Evolutionary conservation across 2,797 vertebrate genomes (phyloP).

Genomic region (Furcifer pardalis): DNA sequence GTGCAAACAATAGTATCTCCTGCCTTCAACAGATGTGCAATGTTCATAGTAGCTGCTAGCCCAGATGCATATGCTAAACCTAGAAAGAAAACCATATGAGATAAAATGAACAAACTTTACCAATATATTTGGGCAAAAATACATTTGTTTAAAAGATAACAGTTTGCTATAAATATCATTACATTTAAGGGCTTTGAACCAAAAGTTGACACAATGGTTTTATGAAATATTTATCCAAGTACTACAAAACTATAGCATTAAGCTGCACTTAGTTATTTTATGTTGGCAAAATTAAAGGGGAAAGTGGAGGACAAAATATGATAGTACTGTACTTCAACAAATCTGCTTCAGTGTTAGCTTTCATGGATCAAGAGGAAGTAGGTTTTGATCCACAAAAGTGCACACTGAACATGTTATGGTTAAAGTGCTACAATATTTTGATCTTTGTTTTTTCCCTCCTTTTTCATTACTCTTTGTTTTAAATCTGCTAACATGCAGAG

Average conservation of each 20-base stretch:
- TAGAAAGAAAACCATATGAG: conserved; percentile 54
- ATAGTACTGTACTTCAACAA: too few species aligned
- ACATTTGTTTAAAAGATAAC: neutral
- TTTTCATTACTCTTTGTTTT: too few species aligned
- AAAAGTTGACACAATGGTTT: neutral
- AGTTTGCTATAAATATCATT: neutral
- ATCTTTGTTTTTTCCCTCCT: too few species aligned
- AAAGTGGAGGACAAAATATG: too few species aligned
- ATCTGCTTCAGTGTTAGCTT: too few species aligned
- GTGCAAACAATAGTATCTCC: conserved; percentile 89
- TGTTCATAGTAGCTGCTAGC: conserved; percentile 85
- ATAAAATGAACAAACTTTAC: neutral
- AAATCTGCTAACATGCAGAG: too few species aligned
- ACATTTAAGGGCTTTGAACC: neutral
- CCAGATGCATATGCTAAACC: conserved; percentile 91
- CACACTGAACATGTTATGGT: too few species aligned
- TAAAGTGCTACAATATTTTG: too few species aligned
- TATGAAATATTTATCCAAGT: neutral
- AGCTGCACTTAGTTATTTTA: neutral
- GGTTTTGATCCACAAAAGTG: too few species aligned
- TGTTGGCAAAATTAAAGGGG: too few species aligned
- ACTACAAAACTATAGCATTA: neutral
- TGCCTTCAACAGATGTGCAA: conserved; percentile 87
- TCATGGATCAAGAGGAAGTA: too few species aligned
- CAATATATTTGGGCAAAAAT: neutral